phyloP scores from a whole-genome alignment of 2,888 invertebrate species.

The Lasioglossum figueresi region DNA sequence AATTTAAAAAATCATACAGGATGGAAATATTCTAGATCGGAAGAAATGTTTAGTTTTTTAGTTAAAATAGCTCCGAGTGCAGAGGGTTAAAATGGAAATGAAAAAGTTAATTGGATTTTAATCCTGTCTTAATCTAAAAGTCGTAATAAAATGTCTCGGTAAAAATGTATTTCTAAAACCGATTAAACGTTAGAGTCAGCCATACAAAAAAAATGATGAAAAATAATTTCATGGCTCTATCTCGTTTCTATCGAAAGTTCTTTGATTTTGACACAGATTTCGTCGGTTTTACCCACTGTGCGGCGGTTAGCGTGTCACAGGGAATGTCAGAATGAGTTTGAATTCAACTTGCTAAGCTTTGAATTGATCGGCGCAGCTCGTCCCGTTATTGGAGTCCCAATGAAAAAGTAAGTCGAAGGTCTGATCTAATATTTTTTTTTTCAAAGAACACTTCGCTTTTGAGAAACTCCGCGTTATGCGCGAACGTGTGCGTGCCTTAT shows the following conservation, averaged over 20 bases:
- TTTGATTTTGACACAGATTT: too few species aligned
- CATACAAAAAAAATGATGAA: too few species aligned
- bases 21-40: too few species aligned
- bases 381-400: not conserved
- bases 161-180: not conserved
- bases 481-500: not conserved
- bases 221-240: too few species aligned
- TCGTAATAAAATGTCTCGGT: not conserved
- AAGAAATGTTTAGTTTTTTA: too few species aligned
- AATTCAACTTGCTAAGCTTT: not conserved
- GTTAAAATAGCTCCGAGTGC: too few species aligned
- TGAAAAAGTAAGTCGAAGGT: not conserved
- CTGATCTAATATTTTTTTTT: not conserved
- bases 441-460: not conserved
- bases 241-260: too few species aligned
- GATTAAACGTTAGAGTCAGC: not conserved
- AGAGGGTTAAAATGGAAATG: too few species aligned
- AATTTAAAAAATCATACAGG: too few species aligned
- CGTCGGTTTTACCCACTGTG: too few species aligned
- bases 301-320: not conserved
- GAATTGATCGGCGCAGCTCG: not conserved
- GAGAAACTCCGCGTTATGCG: not conserved
- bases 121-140: not conserved
- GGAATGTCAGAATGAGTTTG: not conserved
- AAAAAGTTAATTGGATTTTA: too few species aligned